These are phyloP conservation scores for Zapus hudsonius DNA, from an alignment of 2,113 vertebrate species.

Conservation along the genomic window DNA sequence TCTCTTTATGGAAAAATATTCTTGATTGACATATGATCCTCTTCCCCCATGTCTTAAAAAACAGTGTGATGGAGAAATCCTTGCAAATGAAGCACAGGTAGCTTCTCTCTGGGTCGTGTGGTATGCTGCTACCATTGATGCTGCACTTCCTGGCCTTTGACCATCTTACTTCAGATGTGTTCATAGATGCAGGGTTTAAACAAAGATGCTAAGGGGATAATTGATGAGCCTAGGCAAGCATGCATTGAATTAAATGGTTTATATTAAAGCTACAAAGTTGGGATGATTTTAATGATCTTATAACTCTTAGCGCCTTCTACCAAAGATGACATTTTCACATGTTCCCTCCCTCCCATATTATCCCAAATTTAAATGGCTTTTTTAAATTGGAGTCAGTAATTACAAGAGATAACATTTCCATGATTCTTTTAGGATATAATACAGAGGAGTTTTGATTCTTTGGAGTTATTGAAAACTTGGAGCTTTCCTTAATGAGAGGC, in stretches of 20 bases:
- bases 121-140: conserved; percentile 45
- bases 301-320: conserved; percentile 54
- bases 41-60: not conserved
- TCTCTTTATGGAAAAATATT: conserved; percentile 6
- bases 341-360: not conserved
- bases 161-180: not conserved
- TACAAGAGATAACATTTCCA: conserved; percentile 45
- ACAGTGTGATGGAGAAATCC: not conserved
- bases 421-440: conserved; percentile 22
- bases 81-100: conserved; percentile 25
- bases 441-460: conserved; percentile 26
- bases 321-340: conserved; percentile 66
- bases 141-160: not conserved
- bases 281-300: conserved; percentile 36
- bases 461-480: conserved; percentile 16
- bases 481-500: conserved; percentile 15
- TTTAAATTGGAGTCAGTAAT: conserved; percentile 61
- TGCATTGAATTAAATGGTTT: conserved; percentile 33
- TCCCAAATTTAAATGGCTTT: conserved; percentile 52
- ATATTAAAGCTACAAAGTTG: conserved; percentile 20
- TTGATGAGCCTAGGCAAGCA: conserved; percentile 11
- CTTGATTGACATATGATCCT: not conserved
- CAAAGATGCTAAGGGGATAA: conserved; percentile 28
- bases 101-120: not conserved
- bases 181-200: not conserved